Percentiles rank a stretch among this genome's conserved stretches.
Conservation (phyloP, 2,113 vertebrate species). For the Cyanoliseus patagonus region DNA sequence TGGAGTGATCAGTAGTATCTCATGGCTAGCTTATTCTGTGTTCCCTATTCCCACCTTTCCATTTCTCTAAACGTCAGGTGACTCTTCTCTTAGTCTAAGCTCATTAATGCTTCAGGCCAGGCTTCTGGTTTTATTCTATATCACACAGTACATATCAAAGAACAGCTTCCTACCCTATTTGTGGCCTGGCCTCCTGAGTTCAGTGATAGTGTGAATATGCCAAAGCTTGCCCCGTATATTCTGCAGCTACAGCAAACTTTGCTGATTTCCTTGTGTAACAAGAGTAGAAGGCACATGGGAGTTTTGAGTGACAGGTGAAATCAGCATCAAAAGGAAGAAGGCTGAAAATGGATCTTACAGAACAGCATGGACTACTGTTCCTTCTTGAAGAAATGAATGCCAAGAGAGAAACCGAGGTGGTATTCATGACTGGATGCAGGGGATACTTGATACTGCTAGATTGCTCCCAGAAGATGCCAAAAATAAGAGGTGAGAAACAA, state of each 20-base stretch:
- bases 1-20: not conserved
- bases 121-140: not conserved
- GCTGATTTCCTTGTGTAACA: not conserved
- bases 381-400: not conserved
- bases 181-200: not conserved
- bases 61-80: not conserved
- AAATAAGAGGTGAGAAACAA: not conserved
- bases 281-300: not conserved
- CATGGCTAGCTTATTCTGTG: not conserved
- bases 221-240: not conserved
- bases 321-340: not conserved
- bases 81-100: not conserved
- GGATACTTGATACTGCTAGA: not conserved
- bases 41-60: not conserved
- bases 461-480: not conserved
- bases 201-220: not conserved
- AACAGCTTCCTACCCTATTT: not conserved
- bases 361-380: not conserved
- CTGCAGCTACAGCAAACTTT: not conserved
- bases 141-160: not conserved
- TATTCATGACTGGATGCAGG: not conserved
- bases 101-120: not conserved
- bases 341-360: not conserved
- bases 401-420: not conserved
- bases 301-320: not conserved